Percentiles rank a stretch among this genome's conserved stretches.
Evolutionary conservation across 2,113 vertebrate genomes (phyloP).

Genomic region (Peromyscus polionotus): DNA sequence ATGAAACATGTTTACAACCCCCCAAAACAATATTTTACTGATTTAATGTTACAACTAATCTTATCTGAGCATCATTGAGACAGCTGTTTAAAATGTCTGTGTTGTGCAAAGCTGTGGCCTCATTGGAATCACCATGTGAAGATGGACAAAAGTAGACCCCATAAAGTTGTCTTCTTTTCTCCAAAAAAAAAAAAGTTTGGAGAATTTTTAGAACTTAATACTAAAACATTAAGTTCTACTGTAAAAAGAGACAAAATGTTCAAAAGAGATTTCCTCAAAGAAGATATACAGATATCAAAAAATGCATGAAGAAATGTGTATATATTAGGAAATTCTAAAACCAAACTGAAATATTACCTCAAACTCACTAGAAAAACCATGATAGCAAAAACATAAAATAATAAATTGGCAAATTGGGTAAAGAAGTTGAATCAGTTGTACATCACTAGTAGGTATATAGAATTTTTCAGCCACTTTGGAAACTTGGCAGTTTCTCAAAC

Average conservation of each 20-base stretch:
- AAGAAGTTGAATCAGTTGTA: background rate
- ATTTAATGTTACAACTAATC: no score
- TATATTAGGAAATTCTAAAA: background rate
- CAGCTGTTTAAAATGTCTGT: no score
- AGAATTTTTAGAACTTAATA: background rate
- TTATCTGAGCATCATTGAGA: no score
- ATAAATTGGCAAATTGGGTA: background rate
- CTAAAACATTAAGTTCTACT: background rate
- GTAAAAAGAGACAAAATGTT: background rate
- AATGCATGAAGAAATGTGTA: background rate
- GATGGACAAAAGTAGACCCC: no score
- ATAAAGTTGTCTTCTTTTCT: no score
- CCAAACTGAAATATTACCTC: background rate
- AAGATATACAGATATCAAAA: background rate
- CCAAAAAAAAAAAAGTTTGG: background rate
- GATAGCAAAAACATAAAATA: background rate
- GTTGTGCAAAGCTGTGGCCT: no score
- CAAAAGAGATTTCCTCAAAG: slow-evolving; percentile 9
- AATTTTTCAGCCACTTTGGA: background rate
- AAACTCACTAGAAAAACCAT: background rate
- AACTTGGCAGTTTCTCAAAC: background rate
- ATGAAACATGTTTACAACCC: no score
- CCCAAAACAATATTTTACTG: no score
- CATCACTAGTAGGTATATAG: background rate
- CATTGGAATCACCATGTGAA: no score